Percentiles rank a stretch among this genome's conserved stretches.
phyloP scores from a whole-genome alignment of 2,113 vertebrate genomes.

The Cathartes aura region DNA sequence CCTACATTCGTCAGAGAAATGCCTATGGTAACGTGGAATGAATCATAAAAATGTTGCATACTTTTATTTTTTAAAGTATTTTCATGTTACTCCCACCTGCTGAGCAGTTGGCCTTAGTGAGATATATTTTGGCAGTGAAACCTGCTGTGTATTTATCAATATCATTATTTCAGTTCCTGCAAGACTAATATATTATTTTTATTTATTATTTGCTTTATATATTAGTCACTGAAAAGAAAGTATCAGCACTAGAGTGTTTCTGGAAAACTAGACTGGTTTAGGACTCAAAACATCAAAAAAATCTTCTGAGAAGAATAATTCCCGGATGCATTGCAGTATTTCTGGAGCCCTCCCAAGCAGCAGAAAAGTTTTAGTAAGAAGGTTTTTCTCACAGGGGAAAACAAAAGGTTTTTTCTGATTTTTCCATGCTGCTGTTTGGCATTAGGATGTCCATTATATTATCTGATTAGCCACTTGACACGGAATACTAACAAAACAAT shows the following conservation, averaged over 20 bases:
- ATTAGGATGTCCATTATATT: constrained; percentile 14
- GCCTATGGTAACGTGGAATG: not conserved
- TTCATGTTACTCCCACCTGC: not conserved
- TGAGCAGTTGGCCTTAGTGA: not conserved
- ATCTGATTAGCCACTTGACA: constrained; percentile 42
- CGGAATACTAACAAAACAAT: constrained; percentile 38
- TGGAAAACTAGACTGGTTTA: not conserved
- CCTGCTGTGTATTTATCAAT: not conserved
- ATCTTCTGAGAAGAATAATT: constrained; percentile 23
- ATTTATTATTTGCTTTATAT: not conserved
- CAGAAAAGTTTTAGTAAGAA: not conserved
- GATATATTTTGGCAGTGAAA: not conserved
- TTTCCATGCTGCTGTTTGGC: constrained; percentile 35
- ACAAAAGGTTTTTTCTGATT: constrained; percentile 1
- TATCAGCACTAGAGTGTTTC: not conserved
- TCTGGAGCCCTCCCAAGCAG: constrained; percentile 47
- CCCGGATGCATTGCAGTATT: constrained; percentile 33
- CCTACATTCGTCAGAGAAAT: not conserved
- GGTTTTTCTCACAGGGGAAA: not conserved
- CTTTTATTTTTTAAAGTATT: not conserved
- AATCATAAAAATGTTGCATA: not conserved
- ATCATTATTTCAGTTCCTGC: not conserved
- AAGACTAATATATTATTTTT: not conserved
- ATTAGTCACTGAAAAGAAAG: not conserved
- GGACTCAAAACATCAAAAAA: not conserved